Percentiles rank a stretch among this genome's conserved stretches.
Evolutionary conservation across 2,888 invertebrate species (phyloP).

Genomic region (Caenorhabditis japonica): DNA sequence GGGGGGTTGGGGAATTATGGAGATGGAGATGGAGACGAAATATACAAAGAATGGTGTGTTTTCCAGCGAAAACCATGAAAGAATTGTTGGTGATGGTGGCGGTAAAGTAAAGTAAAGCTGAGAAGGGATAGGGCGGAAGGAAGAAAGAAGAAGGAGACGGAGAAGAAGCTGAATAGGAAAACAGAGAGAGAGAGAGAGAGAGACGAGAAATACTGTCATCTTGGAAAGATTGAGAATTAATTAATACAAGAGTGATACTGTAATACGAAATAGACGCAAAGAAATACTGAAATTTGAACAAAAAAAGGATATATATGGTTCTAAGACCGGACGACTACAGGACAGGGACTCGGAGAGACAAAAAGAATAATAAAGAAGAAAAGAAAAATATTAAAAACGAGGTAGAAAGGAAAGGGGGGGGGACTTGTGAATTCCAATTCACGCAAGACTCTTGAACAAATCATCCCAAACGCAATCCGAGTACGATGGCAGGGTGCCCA

Average conservation of each 20-base stretch:
- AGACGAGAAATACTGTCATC: conserved; percentile 14
- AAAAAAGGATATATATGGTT: neutral
- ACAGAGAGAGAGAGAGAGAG: conserved; percentile 2
- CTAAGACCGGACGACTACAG: conserved; percentile 30
- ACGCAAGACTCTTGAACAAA: conserved; percentile 23
- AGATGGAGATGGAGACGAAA: too few relatives aligned
- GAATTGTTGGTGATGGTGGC: neutral
- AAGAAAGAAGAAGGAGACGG: conserved; percentile 20
- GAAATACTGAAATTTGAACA: too few relatives aligned
- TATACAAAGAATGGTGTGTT: too few relatives aligned
- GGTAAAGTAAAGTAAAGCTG: neutral
- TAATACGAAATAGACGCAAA: neutral
- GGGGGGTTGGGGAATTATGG: too few relatives aligned
- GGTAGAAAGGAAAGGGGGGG: neutral
- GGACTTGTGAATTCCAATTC: conserved; percentile 4
- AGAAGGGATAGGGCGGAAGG: conserved; percentile 3
- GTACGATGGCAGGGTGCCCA: conserved; percentile 14
- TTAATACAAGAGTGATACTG: too few relatives aligned
- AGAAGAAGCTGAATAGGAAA: conserved; percentile 23
- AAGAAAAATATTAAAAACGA: neutral
- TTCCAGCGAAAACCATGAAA: too few relatives aligned
- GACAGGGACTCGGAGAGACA: neutral
- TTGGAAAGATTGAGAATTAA: too few relatives aligned
- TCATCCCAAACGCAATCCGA: conserved; percentile 31
- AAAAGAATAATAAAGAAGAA: neutral